A percentile compares a stretch with the other conserved stretches of the same genome.
Evolutionary conservation across 53 echinoderm and acorn worm species (phyloP).

Genomic region (Paracentrotus lividus): DNA sequence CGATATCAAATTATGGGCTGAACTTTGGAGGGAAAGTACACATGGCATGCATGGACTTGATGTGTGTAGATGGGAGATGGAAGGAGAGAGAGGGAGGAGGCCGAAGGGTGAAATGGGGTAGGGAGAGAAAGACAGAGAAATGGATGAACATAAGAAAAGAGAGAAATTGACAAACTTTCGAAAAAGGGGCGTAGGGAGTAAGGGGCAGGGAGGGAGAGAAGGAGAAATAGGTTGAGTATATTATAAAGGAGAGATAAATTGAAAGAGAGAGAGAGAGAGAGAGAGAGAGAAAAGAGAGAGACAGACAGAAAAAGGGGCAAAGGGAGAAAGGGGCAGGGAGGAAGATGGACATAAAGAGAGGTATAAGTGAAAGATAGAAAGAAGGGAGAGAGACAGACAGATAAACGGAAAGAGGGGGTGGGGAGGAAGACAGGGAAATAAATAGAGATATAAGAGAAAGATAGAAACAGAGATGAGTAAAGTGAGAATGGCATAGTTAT

Average conservation of each 20-base stretch:
- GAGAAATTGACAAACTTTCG: background rate
- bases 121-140: background rate
- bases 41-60: constrained; percentile 3
- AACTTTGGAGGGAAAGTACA: constrained; percentile 56
- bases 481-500: background rate
- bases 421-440: background rate
- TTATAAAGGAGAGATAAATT: background rate
- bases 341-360: background rate
- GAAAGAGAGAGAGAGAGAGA: background rate
- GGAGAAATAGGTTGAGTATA: background rate
- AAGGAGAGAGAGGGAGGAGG: background rate
- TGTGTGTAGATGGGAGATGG: background rate
- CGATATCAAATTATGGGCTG: constrained; percentile 60
- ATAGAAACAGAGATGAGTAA: background rate
- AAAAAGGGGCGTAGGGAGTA: background rate
- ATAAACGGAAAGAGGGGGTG: background rate
- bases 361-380: background rate
- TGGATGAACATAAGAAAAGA: background rate
- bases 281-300: background rate
- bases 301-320: background rate
- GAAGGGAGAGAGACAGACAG: background rate
- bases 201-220: background rate
- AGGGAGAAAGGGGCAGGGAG: background rate
- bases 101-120: background rate
- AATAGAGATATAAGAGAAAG: too few species aligned